phyloP scores from a whole-genome alignment of 2,888 invertebrate genomes.

The Zelleria hepariella region DNA sequence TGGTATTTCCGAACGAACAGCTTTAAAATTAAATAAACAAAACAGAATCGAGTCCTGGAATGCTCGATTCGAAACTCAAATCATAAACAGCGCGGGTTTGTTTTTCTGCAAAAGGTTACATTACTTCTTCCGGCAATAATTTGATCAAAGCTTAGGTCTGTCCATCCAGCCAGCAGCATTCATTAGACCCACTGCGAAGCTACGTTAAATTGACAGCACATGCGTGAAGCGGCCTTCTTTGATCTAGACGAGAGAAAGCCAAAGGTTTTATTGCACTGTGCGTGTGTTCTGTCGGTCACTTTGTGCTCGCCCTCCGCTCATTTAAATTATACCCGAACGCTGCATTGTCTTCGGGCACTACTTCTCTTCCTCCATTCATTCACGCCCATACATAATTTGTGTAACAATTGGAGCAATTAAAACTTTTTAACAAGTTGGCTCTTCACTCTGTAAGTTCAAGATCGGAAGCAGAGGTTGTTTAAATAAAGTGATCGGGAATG shows the following conservation, averaged over 20 bases:
- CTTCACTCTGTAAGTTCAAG: not conserved
- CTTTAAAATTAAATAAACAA: not conserved
- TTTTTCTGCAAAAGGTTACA: not conserved
- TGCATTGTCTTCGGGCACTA: not conserved
- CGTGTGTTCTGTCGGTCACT: conserved; percentile 9
- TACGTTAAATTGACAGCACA: conserved; percentile 36
- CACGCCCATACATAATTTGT: not conserved
- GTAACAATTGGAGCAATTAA: not conserved
- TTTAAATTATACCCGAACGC: not conserved
- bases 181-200: conserved; percentile 5
- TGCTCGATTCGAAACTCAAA: not conserved
- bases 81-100: not conserved
- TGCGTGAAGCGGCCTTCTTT: conserved; percentile 40
- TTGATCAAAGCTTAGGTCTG: not conserved
- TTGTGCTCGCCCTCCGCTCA: not conserved
- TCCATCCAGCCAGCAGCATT: not conserved
- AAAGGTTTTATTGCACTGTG: conserved; percentile 8
- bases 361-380: not conserved
- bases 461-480: not conserved
- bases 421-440: not conserved
- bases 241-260: conserved; percentile 19
- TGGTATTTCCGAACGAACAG: conserved; percentile 24
- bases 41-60: not conserved
- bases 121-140: not conserved
- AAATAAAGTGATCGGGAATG: not conserved